These are phyloP conservation scores for Plagodis pulveraria DNA, from an alignment of 2,888 invertebrate genomes.

Conservation along the genomic window DNA sequence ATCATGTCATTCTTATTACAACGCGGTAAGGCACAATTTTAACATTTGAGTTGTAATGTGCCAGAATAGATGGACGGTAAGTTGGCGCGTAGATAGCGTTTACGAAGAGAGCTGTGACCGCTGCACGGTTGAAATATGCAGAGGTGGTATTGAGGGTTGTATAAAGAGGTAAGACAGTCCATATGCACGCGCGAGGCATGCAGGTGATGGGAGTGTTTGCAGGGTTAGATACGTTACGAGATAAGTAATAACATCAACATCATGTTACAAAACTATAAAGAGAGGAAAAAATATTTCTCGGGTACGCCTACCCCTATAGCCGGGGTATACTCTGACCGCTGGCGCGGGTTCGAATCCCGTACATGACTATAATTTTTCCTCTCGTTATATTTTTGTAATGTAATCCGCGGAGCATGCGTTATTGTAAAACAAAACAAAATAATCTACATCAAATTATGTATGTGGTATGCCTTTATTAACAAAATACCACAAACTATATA, in stretches of 20 bases:
- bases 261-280: no score
- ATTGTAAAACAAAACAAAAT: no score
- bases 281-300: no score
- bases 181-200: constrained; percentile 66
- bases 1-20: constrained; percentile 24
- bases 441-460: no score
- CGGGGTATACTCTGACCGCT: no score
- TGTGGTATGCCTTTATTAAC: no score
- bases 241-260: background rate
- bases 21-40: constrained; percentile 39
- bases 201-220: constrained; percentile 51
- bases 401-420: no score
- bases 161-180: constrained; percentile 79
- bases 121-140: constrained; percentile 79
- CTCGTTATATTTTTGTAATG: no score
- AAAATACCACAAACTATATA: no score
- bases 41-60: constrained; percentile 16
- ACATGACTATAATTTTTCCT: no score
- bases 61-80: constrained; percentile 45
- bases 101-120: constrained; percentile 73
- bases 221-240: constrained; percentile 35
- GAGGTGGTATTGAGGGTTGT: constrained; percentile 77
- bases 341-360: no score
- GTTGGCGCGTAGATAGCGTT: constrained; percentile 74
- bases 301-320: no score